These are phyloP conservation scores for Leptopterna dolabrata DNA, from an alignment of 2,888 invertebrate genomes.

Conservation along the genomic window DNA sequence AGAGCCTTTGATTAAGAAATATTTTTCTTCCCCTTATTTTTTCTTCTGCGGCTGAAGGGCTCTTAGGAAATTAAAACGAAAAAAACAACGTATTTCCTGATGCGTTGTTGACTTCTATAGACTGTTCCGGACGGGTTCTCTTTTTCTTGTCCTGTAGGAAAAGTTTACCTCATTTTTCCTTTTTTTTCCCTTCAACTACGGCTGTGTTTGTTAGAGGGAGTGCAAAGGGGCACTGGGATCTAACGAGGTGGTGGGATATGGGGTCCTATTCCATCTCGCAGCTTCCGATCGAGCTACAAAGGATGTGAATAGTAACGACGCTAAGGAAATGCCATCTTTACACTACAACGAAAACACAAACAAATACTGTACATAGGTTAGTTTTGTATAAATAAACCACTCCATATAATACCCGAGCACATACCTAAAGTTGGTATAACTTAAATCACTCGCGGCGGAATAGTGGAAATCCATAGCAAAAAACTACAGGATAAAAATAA, in stretches of 20 bases:
- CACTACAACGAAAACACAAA: no score
- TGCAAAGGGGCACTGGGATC: not conserved
- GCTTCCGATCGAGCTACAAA: no score
- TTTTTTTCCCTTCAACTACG: not conserved
- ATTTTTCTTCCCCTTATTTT: not conserved
- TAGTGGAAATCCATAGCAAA: no score
- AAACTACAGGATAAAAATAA: no score
- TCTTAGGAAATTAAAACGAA: constrained; percentile 31
- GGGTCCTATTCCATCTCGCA: no score
- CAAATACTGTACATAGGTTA: no score
- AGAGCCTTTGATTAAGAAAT: not conserved
- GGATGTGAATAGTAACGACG: no score
- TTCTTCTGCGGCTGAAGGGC: constrained; percentile 20
- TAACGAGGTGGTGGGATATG: not conserved
- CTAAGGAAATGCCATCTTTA: no score
- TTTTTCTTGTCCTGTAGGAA: not conserved
- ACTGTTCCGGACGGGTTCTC: not conserved
- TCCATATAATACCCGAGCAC: no score
- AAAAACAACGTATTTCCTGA: constrained; percentile 16
- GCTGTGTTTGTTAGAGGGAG: not conserved
- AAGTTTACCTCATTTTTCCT: not conserved
- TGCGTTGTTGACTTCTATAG: constrained; percentile 30
- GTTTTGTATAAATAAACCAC: no score
- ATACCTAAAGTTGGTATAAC: no score
- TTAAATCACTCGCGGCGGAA: no score